Base-by-base conservation (phyloP, 2,113 vertebrate genomes). In the Petrocephalus microphthalmus region DNA sequence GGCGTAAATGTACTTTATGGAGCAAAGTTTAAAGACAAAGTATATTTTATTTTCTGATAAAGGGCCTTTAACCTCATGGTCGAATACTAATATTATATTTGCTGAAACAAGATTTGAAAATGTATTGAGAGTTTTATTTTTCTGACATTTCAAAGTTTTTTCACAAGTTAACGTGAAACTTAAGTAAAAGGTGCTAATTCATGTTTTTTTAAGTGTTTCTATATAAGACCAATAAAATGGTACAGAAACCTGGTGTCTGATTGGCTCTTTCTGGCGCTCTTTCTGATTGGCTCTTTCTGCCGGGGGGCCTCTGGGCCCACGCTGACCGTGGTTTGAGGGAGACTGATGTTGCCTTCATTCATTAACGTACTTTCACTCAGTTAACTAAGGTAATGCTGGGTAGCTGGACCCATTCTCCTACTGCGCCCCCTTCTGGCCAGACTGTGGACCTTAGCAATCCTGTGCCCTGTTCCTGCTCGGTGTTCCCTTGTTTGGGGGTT, bases 41-140 rank as follows among this genome's bases (percentile, higher is more conserved):
- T 98, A 98, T 98, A 99, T 98, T 99, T 99, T 99, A 99, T 99
- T 99, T 99, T 98, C 98, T 98, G 97, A 99, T 98, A 99, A 98
- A 98, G 96, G 97, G 96, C 97, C 97, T 99, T 98, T 97, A 98
- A 98, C 97, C 97, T 99, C 97, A 97, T 97, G 97, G 97, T 98
- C 96, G 96, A 97, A 99, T 98, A 98, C 97, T 98, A 99, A 98
- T 98, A 98, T 99, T 99, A 99, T 99, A 99, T 99, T 99, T 99
- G 97, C 97, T 98, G 97, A 98, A 96, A 99, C 97, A 97, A 98
- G 97, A 98, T 98, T 99, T 98, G 97, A 98, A 97, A 99, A 97
- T 98, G 97, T 99, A 99, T 98, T 96, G 97, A 99, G 98, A 99
- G 97, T 99, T 99, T 98, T 99, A 99, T 99, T 99, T 99, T 99